A percentile compares a stretch with the other conserved stretches of the same genome.
Evolutionary conservation across 2,797 vertebrate genomes (phyloP).

Genomic region (Perodicticus potto): DNA sequence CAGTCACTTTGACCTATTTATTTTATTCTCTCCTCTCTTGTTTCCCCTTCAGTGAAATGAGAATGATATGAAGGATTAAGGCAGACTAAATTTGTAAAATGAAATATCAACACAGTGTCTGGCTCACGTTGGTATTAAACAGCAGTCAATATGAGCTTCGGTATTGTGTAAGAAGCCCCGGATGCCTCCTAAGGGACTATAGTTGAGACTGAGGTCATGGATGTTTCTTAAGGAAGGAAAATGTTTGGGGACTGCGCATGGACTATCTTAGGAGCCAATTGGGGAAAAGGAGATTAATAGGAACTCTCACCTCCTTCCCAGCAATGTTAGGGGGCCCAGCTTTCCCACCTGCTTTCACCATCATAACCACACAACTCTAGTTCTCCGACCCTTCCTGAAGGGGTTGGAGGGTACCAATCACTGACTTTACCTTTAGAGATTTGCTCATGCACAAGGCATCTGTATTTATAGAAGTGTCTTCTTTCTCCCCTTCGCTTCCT

Average conservation of each 20-base stretch:
- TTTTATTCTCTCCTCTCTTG: constrained; percentile 17
- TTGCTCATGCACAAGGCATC: background rate
- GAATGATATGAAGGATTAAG: constrained; percentile 1
- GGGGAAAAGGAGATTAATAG: background rate
- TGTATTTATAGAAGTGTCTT: background rate
- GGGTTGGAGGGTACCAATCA: background rate
- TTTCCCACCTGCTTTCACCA: background rate
- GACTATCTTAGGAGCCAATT: background rate
- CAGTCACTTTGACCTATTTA: background rate
- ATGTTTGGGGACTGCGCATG: background rate
- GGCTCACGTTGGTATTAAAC: background rate
- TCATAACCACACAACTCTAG: background rate
- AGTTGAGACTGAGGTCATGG: background rate
- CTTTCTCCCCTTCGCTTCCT: too few species aligned
- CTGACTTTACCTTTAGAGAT: background rate
- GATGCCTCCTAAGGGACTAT: background rate
- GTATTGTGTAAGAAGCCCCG: constrained; percentile 13
- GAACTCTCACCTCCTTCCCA: background rate
- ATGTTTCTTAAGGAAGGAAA: constrained; percentile 20
- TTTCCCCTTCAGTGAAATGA: constrained; percentile 29
- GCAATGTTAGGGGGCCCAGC: background rate
- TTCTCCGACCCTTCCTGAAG: background rate
- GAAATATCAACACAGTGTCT: background rate
- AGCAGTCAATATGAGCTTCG: background rate
- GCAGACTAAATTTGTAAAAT: constrained; percentile 12